Conservation (phyloP, 2,113 vertebrate species). For the Myanophis thanlyinensis region DNA sequence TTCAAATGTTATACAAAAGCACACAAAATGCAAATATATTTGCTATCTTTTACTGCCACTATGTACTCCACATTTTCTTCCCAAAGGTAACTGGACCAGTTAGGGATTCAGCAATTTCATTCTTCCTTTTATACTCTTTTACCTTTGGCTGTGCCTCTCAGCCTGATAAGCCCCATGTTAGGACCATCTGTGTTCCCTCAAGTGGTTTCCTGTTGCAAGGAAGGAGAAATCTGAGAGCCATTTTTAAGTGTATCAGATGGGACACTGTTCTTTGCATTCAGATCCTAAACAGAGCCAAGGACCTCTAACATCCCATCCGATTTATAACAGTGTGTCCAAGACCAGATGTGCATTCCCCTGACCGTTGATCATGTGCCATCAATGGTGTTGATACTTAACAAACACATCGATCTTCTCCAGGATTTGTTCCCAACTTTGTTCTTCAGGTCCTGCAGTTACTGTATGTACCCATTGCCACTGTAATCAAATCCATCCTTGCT, state of each 20-base stretch:
- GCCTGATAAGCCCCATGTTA: neutral
- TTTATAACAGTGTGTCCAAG: neutral
- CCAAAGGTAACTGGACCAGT: neutral
- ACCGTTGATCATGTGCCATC: neutral
- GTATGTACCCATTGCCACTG: neutral
- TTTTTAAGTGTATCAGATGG: neutral
- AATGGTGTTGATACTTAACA: neutral
- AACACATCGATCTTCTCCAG: neutral
- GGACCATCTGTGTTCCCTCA: neutral
- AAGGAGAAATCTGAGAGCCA: neutral
- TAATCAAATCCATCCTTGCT: neutral
- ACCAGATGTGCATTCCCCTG: neutral
- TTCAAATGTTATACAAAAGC: neutral
- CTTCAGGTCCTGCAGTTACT: neutral
- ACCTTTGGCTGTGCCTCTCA: neutral
- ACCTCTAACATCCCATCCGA: neutral
- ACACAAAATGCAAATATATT: neutral
- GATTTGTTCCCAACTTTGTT: neutral
- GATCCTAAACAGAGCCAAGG: neutral
- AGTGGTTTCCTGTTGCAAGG: neutral
- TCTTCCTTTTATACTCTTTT: neutral
- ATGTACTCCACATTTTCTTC: neutral
- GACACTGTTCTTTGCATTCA: neutral
- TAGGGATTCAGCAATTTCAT: neutral
- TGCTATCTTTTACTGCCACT: neutral